These are phyloP conservation scores for Drosophila maculinotata DNA, from an alignment of 2,888 invertebrate genomes.

Conservation along the genomic window DNA sequence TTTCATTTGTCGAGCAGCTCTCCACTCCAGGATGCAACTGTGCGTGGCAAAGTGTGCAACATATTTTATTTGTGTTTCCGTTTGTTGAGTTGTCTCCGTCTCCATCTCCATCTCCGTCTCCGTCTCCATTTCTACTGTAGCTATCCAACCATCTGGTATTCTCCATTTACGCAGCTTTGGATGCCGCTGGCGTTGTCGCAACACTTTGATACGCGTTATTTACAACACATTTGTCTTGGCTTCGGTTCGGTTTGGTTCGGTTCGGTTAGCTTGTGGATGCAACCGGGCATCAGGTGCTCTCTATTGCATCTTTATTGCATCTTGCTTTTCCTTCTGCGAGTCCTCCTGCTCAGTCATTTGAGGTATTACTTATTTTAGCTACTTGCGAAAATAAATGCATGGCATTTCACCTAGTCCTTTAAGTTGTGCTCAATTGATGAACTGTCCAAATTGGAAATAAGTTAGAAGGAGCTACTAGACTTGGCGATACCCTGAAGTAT, in stretches of 20 bases:
- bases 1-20: slow-evolving; percentile 1
- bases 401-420: slow-evolving; percentile 10
- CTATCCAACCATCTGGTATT: slow-evolving; percentile 5
- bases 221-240: slow-evolving; percentile 76
- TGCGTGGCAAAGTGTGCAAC: slow-evolving; percentile 66
- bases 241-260: slow-evolving; percentile 54
- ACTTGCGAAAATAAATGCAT: slow-evolving; percentile 23
- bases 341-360: slow-evolving; percentile 5
- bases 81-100: slow-evolving; percentile 28
- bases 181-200: slow-evolving; percentile 61
- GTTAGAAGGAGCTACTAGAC: neutral
- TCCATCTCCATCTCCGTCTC: neutral
- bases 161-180: slow-evolving; percentile 35
- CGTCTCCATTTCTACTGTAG: neutral
- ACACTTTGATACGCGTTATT: slow-evolving; percentile 70
- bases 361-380: slow-evolving; percentile 27
- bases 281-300: slow-evolving; percentile 21
- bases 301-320: slow-evolving; percentile 21
- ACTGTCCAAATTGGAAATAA: neutral
- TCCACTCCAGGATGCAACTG: slow-evolving; percentile 47
- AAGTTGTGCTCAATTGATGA: slow-evolving; percentile 13
- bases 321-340: slow-evolving; percentile 32
- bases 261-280: slow-evolving; percentile 33
- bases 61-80: slow-evolving; percentile 70
- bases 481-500: no score